phyloP scores from a whole-genome alignment of 2,888 invertebrate species.

The Stomorhina lunata region DNA sequence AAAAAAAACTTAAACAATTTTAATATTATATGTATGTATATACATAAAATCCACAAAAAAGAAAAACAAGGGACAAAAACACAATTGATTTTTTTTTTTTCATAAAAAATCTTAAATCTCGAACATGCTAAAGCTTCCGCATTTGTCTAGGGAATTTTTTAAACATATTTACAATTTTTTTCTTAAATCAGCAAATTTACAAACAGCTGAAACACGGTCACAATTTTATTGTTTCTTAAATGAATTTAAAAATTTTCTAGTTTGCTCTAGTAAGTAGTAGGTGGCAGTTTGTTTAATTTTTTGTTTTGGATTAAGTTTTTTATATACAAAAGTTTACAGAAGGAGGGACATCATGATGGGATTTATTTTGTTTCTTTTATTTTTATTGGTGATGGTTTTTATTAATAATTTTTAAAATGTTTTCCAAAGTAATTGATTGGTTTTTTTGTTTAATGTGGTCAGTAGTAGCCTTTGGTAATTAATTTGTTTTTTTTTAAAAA shows the following conservation, averaged over 20 bases:
- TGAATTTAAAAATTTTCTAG: background rate
- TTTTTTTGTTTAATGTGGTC: constrained; percentile 39
- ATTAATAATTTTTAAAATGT: constrained; percentile 10
- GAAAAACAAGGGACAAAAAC: constrained; percentile 40
- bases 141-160: constrained; percentile 19
- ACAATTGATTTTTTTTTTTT: constrained; percentile 7
- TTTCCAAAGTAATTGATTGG: background rate
- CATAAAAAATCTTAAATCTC: background rate
- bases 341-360: constrained; percentile 78
- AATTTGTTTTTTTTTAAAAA: constrained; percentile 17
- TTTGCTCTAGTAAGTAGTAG: constrained; percentile 50
- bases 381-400: constrained; percentile 4
- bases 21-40: constrained; percentile 32
- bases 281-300: constrained; percentile 40
- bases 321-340: constrained; percentile 67
- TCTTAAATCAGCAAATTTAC: constrained; percentile 46
- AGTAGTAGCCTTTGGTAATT: constrained; percentile 44
- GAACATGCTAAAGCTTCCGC: constrained; percentile 61
- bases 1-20: constrained; percentile 40
- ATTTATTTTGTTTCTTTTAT: constrained; percentile 38
- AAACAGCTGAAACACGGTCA: constrained; percentile 60
- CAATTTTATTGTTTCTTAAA: constrained; percentile 34
- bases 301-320: constrained; percentile 22
- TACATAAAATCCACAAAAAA: constrained; percentile 28
- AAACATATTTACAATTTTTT: constrained; percentile 37